Evolutionary conservation across 2,113 vertebrate genomes (phyloP), one percentile per base, ranked within the genome.

Genomic region (Probosciger aterrimus): DNA sequence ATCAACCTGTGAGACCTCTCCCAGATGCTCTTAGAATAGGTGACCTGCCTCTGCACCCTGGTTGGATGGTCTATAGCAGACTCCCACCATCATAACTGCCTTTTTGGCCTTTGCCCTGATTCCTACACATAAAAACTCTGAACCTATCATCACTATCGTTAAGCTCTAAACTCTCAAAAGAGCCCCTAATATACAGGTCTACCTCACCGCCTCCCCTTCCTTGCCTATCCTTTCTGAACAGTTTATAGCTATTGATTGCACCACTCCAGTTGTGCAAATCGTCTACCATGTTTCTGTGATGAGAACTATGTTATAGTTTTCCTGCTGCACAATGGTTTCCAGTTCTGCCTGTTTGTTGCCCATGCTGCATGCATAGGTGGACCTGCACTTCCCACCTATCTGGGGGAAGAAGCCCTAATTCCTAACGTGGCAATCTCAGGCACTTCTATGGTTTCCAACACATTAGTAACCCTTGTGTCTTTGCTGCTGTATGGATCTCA

Each of bases 41-140:
- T 41, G 60, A 7, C 35, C 53, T 86, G 18, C 69, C 35, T 30
- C 22, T 55, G 23, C 62, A 47, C 53, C 62, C 53, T 2, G 2
- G 8, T 5, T 60, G 62, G 10, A 18, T 43, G 53, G 10, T 62
- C n/a, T 75, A 3, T 19, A 43, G 55, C 41, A 53, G 52, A 35
- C 8, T 62, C 14, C 17, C n/a, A 53, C 62, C 25, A 47, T 0
- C 1, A 14, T 49, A 53, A 18, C 53, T 14, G 2, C 25, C 2
- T 53, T 47, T 18, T 8, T 62, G 52, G n/a, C 28, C 33, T 60
- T 60, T 0, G 0, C 8, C 25, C n/a, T 47, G 30, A 9, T 68
- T 41, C 75, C 74, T 41, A 17, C 20, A 12, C 11, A 5, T 27
- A 27, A 86, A 41, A 18, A 23, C n/a, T 47, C 14, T 57, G 18